Conservation (phyloP, 2,888 invertebrate genomes). For the Lochmaea crataegi region DNA sequence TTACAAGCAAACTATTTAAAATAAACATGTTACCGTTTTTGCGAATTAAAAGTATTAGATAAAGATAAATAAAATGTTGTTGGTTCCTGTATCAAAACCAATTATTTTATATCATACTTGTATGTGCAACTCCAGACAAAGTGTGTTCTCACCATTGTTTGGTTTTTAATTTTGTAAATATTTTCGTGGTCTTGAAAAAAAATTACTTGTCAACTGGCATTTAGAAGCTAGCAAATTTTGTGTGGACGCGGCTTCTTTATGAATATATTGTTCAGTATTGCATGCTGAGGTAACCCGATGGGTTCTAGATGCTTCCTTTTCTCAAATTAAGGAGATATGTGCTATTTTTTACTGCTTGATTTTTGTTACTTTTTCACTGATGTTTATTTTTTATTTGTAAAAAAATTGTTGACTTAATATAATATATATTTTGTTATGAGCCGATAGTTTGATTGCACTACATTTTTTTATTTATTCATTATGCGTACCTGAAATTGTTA, state of each 20-base stretch:
- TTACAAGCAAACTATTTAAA: too few species aligned
- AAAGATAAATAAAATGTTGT: too few species aligned
- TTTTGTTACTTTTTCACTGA: constrained; percentile 64
- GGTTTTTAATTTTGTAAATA: too few species aligned
- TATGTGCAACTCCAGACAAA: too few species aligned
- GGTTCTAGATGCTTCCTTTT: constrained; percentile 64
- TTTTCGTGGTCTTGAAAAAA: background rate
- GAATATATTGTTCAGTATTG: constrained; percentile 57
- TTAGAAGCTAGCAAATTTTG: constrained; percentile 38
- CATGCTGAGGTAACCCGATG: constrained; percentile 56
- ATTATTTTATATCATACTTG: too few species aligned
- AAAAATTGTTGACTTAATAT: constrained; percentile 68
- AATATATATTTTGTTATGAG: constrained; percentile 70
- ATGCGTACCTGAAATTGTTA: constrained; percentile 60
- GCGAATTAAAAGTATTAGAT: too few species aligned
- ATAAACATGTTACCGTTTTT: too few species aligned
- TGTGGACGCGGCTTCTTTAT: constrained; percentile 49
- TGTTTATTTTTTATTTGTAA: constrained; percentile 64
- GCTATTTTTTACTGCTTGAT: constrained; percentile 59
- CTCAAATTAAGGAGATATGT: constrained; percentile 54
- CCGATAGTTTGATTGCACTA: constrained; percentile 57
- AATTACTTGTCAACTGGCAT: background rate
- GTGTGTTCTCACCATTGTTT: too few species aligned
- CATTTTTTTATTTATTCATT: constrained; percentile 34
- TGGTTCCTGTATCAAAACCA: too few species aligned